These are phyloP conservation scores for Pomatostomus ruficeps DNA, from an alignment of 2,113 vertebrate species.

Conservation along the genomic window DNA sequence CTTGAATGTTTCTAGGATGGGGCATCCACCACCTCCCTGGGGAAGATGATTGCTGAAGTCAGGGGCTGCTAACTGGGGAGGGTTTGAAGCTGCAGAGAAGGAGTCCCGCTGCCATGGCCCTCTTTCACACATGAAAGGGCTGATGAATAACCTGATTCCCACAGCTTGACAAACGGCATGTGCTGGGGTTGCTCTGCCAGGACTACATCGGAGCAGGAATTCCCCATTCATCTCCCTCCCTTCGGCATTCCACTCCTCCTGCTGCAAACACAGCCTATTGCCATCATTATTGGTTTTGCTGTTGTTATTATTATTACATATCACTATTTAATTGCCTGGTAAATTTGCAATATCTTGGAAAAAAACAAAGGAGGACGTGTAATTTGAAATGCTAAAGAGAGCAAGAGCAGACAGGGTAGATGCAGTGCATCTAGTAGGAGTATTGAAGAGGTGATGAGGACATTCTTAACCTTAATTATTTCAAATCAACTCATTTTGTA, in stretches of 20 bases:
- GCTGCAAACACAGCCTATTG: not conserved
- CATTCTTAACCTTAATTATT: conserved; percentile 56
- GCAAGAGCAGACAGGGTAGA: not conserved
- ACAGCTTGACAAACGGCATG: rapidly evolving
- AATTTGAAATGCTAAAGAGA: conserved; percentile 31
- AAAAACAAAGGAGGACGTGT: not conserved
- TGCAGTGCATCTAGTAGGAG: not conserved
- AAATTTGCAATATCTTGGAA: not conserved
- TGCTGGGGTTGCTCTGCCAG: not conserved
- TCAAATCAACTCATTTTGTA: conserved; percentile 39
- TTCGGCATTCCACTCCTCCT: not conserved
- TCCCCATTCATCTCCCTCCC: not conserved
- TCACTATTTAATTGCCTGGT: conserved; percentile 24
- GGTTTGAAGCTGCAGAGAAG: not conserved
- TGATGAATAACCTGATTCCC: not conserved
- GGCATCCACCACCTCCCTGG: not conserved
- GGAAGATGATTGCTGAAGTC: not conserved
- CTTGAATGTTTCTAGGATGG: not conserved
- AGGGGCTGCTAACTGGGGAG: not conserved
- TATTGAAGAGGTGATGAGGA: conserved; percentile 45
- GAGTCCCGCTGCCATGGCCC: rapidly evolving
- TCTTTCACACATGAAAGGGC: not conserved
- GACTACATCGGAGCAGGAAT: not conserved
- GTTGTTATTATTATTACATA: not conserved
- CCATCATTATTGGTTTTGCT: not conserved